Evolutionary conservation across 1,140 invertebrate species (phyloP).

Genomic region (Ceratina japonica): DNA sequence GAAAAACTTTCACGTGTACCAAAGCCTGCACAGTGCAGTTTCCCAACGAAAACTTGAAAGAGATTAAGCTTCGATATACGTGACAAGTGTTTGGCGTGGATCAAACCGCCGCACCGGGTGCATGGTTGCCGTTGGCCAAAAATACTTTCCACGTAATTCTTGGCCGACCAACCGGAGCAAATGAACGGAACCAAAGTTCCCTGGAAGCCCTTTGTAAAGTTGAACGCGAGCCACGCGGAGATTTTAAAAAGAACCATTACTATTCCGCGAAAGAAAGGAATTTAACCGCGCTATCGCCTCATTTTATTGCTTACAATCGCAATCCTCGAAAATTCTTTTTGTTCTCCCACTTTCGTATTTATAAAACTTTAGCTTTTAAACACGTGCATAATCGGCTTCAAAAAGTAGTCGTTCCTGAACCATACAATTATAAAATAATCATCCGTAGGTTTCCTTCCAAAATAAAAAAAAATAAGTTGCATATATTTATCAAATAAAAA

Average conservation of each 20-base stretch:
- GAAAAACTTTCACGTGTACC: conserved; percentile 49
- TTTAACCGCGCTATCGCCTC: neutral
- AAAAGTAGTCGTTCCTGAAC: too few species aligned
- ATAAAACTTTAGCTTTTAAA: too few species aligned
- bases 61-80: conserved; percentile 50
- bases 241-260: conserved; percentile 26
- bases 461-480: too few species aligned
- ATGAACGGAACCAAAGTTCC: conserved; percentile 29
- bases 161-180: neutral
- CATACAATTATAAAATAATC: too few species aligned
- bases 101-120: neutral
- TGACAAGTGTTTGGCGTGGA: conserved; percentile 56
- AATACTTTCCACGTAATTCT: conserved; percentile 37
- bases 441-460: too few species aligned
- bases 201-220: conserved; percentile 4
- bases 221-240: conserved; percentile 21
- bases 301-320: neutral
- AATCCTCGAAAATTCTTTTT: neutral
- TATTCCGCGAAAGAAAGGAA: neutral
- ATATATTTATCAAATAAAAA: too few species aligned
- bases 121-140: conserved; percentile 19
- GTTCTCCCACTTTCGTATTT: neutral
- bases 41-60: conserved; percentile 45
- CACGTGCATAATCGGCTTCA: too few species aligned
- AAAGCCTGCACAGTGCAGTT: conserved; percentile 28